These are phyloP conservation scores for Drosophila ogumai DNA, from an alignment of 1,140 invertebrate species.

Conservation along the genomic window DNA sequence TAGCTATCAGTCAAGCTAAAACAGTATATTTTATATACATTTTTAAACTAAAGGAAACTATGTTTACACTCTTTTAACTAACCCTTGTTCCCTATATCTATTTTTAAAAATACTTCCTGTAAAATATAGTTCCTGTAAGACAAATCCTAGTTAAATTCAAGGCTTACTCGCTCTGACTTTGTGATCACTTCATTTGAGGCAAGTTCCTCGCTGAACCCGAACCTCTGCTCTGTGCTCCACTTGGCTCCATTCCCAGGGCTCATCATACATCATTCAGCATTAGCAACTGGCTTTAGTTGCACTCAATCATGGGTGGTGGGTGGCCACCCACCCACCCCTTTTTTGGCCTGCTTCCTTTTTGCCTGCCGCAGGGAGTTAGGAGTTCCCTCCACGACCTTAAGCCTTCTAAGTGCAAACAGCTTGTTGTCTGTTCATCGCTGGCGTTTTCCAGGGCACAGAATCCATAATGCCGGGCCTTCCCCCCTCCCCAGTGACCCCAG, in stretches of 20 bases:
- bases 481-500: not conserved
- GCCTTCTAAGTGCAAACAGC: slow-evolving; percentile 50
- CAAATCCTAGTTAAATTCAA: not conserved
- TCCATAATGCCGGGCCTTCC: slow-evolving; percentile 28
- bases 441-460: slow-evolving; percentile 13
- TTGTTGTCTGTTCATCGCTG: slow-evolving; percentile 47
- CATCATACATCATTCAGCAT: slow-evolving; percentile 39
- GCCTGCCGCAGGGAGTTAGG: slow-evolving; percentile 3
- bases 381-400: slow-evolving; percentile 13
- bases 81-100: too few species aligned
- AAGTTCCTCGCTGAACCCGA: slow-evolving; percentile 1
- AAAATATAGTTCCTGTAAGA: not conserved
- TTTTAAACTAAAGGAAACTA: not conserved
- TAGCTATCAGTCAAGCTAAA: not conserved
- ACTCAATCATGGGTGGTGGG: slow-evolving; percentile 22
- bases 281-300: slow-evolving; percentile 45
- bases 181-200: slow-evolving; percentile 20
- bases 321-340: not conserved
- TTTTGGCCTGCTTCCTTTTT: not conserved
- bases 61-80: not conserved
- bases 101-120: not conserved
- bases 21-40: too few species aligned
- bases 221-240: not conserved
- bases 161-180: not conserved
- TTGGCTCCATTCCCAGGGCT: slow-evolving; percentile 9